These are phyloP conservation scores for Diadumene lineata DNA, from an alignment of 92 coral and sea anemone genomes.

Conservation along the genomic window DNA sequence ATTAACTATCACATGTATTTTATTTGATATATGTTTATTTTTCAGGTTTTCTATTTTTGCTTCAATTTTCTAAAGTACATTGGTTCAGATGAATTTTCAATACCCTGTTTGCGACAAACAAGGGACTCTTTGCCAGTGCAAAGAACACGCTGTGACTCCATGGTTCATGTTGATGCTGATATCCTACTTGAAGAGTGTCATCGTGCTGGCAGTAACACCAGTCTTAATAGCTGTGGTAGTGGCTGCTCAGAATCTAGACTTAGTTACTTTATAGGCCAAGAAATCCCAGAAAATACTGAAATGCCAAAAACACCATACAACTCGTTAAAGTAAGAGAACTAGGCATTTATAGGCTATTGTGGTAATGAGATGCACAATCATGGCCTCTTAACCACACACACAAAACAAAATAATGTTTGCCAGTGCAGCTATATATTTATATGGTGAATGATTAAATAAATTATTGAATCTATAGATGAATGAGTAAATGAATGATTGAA, in stretches of 20 bases:
- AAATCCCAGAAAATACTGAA: slow-evolving; percentile 67
- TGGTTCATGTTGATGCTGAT: slow-evolving; percentile 70
- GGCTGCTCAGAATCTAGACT: slow-evolving; percentile 63
- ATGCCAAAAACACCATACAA: slow-evolving; percentile 2
- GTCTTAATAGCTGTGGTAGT: slow-evolving; percentile 77
- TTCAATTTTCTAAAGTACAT: slow-evolving; percentile 93
- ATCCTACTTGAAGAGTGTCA: slow-evolving; percentile 68
- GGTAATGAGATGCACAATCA: no score
- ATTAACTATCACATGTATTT: no score
- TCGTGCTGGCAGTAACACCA: slow-evolving; percentile 77
- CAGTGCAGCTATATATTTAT: no score
- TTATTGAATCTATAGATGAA: no score
- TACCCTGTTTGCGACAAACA: slow-evolving; percentile 38
- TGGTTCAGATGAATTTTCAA: slow-evolving; percentile 77
- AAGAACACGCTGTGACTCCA: slow-evolving; percentile 70
- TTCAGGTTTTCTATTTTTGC: slow-evolving; percentile 95
- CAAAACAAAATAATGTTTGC: no score
- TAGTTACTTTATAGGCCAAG: slow-evolving; percentile 86
- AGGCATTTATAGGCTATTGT: not conserved
- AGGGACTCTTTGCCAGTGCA: slow-evolving; percentile 35
- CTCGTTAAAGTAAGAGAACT: slow-evolving; percentile 42
- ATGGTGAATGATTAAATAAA: no score
- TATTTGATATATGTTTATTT: not conserved
- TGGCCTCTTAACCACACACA: no score
- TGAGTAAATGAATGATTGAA: no score